A percentile compares a stretch with the other conserved stretches of the same genome.
These are phyloP conservation scores for Tamandua tetradactyla DNA, from an alignment of 2,797 vertebrate species.

Conservation along the genomic window DNA sequence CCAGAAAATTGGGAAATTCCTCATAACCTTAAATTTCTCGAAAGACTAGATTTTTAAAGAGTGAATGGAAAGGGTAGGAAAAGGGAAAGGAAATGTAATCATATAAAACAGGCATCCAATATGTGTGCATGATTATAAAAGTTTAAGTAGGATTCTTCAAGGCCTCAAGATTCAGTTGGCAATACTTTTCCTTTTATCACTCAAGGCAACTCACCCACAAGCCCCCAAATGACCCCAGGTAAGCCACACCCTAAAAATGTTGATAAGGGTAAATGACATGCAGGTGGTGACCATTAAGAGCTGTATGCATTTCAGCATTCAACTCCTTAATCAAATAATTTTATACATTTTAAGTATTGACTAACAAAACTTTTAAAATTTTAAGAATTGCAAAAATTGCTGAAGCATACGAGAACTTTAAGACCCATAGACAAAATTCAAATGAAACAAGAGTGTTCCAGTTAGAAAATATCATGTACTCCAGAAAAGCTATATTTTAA, in stretches of 20 bases:
- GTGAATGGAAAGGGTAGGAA: not conserved
- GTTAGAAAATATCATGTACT: no score
- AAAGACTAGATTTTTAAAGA: not conserved
- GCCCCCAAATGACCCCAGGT: not conserved
- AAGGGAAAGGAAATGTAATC: not conserved
- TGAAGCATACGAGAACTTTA: not conserved
- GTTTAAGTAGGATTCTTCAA: not conserved
- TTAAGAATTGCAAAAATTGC: not conserved
- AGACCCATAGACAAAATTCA: not conserved
- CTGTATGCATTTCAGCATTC: not conserved
- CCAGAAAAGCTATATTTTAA: no score
- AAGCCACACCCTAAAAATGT: not conserved
- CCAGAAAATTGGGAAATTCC: not conserved
- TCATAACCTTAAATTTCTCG: not conserved
- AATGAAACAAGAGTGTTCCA: not conserved
- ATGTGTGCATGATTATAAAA: not conserved
- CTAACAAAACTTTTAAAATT: conserved; percentile 30
- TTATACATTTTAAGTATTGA: not conserved
- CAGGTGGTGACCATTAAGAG: not conserved
- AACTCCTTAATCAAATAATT: not conserved
- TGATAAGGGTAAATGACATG: not conserved
- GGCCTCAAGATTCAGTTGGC: not conserved
- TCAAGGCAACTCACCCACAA: not conserved
- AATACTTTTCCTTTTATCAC: not conserved
- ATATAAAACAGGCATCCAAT: not conserved